Percentiles rank a stretch among this genome's conserved stretches.
These are phyloP conservation scores for Oscheius sp. DNA, from an alignment of 2,888 invertebrate species.

Conservation along the genomic window DNA sequence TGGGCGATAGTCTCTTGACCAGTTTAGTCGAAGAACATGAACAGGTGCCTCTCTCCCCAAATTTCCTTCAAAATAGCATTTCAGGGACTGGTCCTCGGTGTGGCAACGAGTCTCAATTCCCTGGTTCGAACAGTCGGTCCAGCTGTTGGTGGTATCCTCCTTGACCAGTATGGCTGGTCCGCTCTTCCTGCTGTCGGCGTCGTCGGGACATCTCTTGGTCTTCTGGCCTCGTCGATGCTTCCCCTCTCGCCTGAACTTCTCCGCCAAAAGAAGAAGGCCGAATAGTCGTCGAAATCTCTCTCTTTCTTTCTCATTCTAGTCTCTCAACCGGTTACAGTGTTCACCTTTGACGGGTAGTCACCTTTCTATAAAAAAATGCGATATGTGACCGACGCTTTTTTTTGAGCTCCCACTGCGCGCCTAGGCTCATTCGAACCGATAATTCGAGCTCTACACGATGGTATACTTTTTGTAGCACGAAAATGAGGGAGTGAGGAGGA, in stretches of 20 bases:
- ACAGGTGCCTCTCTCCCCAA: conserved; percentile 39
- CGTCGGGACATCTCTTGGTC: conserved; percentile 8
- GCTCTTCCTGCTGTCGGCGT: conserved; percentile 15
- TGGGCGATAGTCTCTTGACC: conserved; percentile 57
- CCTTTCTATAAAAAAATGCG: too few relatives aligned
- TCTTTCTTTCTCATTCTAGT: too few relatives aligned
- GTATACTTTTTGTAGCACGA: too few relatives aligned
- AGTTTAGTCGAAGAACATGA: conserved; percentile 58
- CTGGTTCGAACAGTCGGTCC: conserved; percentile 59
- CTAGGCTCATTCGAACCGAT: too few relatives aligned
- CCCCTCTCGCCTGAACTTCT: conserved; percentile 8
- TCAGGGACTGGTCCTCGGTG: conserved; percentile 64
- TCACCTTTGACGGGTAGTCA: too few relatives aligned
- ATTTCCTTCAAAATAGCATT: conserved; percentile 31
- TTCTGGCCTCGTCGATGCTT: not conserved
- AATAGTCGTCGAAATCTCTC: not conserved
- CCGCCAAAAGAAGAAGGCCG: not conserved
- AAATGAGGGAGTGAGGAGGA: too few relatives aligned
- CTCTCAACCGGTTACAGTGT: too few relatives aligned
- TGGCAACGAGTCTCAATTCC: conserved; percentile 58
- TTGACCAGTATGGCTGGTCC: conserved; percentile 54
- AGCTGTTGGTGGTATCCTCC: conserved; percentile 52
- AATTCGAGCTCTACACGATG: too few relatives aligned
- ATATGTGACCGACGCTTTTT: too few relatives aligned
- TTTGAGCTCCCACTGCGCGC: too few relatives aligned